phyloP scores from a whole-genome alignment of 1,140 invertebrate genomes.

The Pogonomyrmex californicus region DNA sequence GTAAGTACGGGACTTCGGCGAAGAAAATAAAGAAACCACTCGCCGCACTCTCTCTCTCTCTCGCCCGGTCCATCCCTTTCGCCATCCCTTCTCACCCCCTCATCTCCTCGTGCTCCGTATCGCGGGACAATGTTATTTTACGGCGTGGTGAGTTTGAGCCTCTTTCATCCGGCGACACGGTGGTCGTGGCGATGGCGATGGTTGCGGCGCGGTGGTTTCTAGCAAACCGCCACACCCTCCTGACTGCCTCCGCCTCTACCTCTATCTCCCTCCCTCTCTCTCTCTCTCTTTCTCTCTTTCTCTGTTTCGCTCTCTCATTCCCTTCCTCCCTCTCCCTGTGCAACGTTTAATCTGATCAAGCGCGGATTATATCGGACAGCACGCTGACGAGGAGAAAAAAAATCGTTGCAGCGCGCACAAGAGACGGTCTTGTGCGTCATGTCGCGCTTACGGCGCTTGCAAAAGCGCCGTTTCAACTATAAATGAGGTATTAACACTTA shows the following conservation, averaged over 20 bases:
- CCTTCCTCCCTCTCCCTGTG: constrained; percentile 67
- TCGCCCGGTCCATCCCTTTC: constrained; percentile 64
- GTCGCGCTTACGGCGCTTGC: constrained; percentile 15
- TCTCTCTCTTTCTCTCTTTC: constrained; percentile 16
- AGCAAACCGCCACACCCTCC: constrained; percentile 72
- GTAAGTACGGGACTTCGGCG: constrained; percentile 76
- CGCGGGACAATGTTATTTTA: constrained; percentile 87
- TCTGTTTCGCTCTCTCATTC: constrained; percentile 28
- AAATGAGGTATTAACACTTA: background rate
- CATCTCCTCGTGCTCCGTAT: constrained; percentile 54
- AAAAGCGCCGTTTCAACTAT: constrained; percentile 30
- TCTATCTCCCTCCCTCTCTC: constrained; percentile 52
- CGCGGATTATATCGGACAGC: constrained; percentile 85
- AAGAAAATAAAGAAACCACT: constrained; percentile 82
- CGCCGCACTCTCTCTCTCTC: constrained; percentile 65
- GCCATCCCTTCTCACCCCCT: constrained; percentile 15
- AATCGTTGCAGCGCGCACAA: constrained; percentile 59
- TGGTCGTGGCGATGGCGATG: constrained; percentile 66
- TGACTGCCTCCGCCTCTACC: constrained; percentile 61
- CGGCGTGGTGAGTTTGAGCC: constrained; percentile 86
- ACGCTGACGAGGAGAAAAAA: constrained; percentile 73
- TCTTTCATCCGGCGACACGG: constrained; percentile 85
- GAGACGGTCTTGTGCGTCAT: constrained; percentile 57
- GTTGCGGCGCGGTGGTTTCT: constrained; percentile 63
- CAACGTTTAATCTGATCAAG: constrained; percentile 87